A percentile compares a stretch with the other conserved stretches of the same genome.
Conservation (phyloP, 1,140 invertebrate species). For the Drosophila sp. region DNA sequence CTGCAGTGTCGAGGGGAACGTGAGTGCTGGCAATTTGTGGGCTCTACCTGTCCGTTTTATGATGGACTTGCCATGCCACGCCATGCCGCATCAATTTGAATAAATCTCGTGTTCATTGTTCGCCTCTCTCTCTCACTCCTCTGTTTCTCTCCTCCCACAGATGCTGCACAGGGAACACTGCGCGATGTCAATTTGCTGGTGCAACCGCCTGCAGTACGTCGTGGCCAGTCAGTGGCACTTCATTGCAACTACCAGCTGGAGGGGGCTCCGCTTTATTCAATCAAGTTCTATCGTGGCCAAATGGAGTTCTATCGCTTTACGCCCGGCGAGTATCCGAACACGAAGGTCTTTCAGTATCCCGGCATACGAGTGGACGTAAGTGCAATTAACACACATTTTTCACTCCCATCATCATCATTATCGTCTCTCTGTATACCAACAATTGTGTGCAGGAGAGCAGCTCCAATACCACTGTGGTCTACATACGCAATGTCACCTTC, state of each 20-base stretch:
- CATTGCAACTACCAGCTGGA: conserved; percentile 90
- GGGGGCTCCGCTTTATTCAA: conserved; percentile 88
- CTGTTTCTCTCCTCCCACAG: conserved; percentile 41
- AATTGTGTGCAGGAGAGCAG: conserved; percentile 84
- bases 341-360: conserved; percentile 88
- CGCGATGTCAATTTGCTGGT: conserved; percentile 84
- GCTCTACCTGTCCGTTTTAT: conserved; percentile 14
- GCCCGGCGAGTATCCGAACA: conserved; percentile 87
- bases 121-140: neutral
- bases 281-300: conserved; percentile 90
- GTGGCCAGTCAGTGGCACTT: conserved; percentile 87
- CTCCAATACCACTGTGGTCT: conserved; percentile 90
- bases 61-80: conserved; percentile 22
- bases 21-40: conserved; percentile 46
- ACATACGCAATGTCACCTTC: conserved; percentile 88
- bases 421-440: too few relatives aligned
- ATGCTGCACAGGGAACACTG: conserved; percentile 72
- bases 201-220: conserved; percentile 85
- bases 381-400: conserved; percentile 64
- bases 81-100: conserved; percentile 59
- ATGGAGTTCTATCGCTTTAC: conserved; percentile 91
- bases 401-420: conserved; percentile 58
- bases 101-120: conserved; percentile 50
- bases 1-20: too few relatives aligned
- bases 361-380: conserved; percentile 91